These are phyloP conservation scores for Melinaea menophilus DNA, from an alignment of 2,888 invertebrate species.

Conservation along the genomic window DNA sequence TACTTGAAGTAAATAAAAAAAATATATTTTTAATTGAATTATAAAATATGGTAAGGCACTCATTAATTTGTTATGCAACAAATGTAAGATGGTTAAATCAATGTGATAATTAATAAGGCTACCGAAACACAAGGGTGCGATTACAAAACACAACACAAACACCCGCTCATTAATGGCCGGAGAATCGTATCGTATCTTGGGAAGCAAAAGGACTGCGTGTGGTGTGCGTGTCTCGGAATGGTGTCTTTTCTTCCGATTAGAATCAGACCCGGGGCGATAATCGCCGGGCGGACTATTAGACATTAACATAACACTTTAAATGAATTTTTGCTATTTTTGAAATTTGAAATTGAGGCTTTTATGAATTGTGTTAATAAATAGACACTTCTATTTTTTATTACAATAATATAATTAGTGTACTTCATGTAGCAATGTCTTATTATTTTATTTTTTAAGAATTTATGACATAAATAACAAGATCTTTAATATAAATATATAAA, in stretches of 20 bases:
- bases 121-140: not conserved
- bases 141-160: constrained; percentile 4
- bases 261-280: constrained; percentile 48
- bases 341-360: no score
- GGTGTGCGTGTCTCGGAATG: constrained; percentile 54
- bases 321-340: no score
- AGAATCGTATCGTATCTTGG: constrained; percentile 15
- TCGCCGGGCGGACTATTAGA: constrained; percentile 51
- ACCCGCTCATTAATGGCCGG: constrained; percentile 1
- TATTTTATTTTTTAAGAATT: not conserved
- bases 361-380: not conserved
- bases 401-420: no score
- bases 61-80: no score
- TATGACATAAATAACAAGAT: not conserved
- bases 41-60: no score
- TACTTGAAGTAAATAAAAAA: no score
- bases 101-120: no score
- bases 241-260: constrained; percentile 52
- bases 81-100: no score
- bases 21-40: no score
- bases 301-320: constrained; percentile 39
- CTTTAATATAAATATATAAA: not conserved
- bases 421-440: no score
- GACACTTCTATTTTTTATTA: not conserved
- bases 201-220: constrained; percentile 43